Conservation (phyloP, 1,140 invertebrate genomes). For the Drosophila insularis region DNA sequence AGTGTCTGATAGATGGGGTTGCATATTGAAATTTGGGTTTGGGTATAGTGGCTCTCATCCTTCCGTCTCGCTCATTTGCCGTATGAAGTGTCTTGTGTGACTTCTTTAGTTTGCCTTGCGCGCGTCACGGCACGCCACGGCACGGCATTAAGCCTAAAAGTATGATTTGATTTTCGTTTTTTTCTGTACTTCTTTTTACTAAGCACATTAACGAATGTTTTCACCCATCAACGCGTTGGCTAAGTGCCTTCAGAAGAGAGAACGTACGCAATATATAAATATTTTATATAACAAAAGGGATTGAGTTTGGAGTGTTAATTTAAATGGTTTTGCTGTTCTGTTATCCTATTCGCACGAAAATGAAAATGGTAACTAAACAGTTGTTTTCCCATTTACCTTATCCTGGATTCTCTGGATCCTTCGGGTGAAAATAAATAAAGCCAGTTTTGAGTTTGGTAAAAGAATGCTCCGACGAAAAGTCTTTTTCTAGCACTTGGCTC, state of each 20-base stretch:
- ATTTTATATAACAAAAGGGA: constrained; percentile 1
- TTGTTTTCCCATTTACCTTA: too few species aligned
- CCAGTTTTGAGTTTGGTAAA: background rate
- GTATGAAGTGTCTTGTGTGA: constrained; percentile 32
- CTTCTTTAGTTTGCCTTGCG: constrained; percentile 35
- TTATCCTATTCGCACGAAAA: too few species aligned
- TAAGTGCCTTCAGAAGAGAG: constrained; percentile 43
- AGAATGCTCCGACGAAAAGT: too few species aligned
- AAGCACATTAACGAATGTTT: constrained; percentile 71
- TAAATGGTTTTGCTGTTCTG: background rate
- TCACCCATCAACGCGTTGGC: constrained; percentile 70
- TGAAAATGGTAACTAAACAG: too few species aligned
- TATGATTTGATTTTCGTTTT: constrained; percentile 71
- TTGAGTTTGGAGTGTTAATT: background rate
- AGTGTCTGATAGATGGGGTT: constrained; percentile 41
- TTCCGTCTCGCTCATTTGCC: constrained; percentile 13
- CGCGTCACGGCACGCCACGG: background rate
- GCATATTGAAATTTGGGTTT: constrained; percentile 34
- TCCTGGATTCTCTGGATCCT: too few species aligned
- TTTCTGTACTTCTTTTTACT: constrained; percentile 22
- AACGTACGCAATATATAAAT: constrained; percentile 22
- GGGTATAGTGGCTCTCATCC: constrained; percentile 3
- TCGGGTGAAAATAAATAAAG: too few species aligned
- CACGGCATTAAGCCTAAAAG: constrained; percentile 60
- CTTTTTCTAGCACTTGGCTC: too few species aligned